Conservation (phyloP, 1,140 invertebrate species). For the Maniola jurtina region DNA sequence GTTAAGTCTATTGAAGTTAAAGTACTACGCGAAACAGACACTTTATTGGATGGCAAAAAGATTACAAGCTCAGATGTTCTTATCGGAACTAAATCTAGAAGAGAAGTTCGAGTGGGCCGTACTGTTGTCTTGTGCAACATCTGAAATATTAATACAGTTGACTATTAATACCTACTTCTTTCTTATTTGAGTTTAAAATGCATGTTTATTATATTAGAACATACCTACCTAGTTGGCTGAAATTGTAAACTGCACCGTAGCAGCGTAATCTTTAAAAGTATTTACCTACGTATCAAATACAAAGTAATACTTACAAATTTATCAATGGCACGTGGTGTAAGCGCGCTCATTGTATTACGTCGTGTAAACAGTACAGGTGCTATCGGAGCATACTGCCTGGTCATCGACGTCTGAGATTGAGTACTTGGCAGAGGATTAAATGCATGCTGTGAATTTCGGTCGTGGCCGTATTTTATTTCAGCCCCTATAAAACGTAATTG, state of each 20-base stretch:
- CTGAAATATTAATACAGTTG: slow-evolving; percentile 19
- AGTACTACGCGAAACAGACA: slow-evolving; percentile 24
- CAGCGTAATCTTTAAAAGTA: not conserved
- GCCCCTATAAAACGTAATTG: slow-evolving; percentile 10
- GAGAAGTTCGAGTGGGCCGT: slow-evolving; percentile 40
- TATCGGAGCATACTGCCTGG: slow-evolving; percentile 59
- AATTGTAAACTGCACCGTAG: too few species aligned
- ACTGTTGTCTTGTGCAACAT: slow-evolving; percentile 30
- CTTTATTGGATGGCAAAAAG: slow-evolving; percentile 31
- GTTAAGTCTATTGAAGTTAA: slow-evolving; percentile 20
- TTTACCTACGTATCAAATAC: not conserved
- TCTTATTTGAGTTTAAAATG: too few species aligned
- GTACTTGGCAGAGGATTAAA: slow-evolving; percentile 56
- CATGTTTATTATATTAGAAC: too few species aligned
- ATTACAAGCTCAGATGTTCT: slow-evolving; percentile 41
- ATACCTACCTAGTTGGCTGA: too few species aligned
- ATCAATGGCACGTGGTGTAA: slow-evolving; percentile 40
- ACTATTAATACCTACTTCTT: too few species aligned
- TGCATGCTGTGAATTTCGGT: slow-evolving; percentile 41
- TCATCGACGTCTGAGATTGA: slow-evolving; percentile 34
- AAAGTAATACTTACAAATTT: slow-evolving; percentile 39
- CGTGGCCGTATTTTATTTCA: slow-evolving; percentile 15
- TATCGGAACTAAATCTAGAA: slow-evolving; percentile 32
- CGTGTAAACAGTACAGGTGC: slow-evolving; percentile 49
- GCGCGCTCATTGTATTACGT: slow-evolving; percentile 35